Base-by-base conservation (phyloP, 35 echinoderm and acorn worm genomes). In the Acanthaster planci region DNA sequence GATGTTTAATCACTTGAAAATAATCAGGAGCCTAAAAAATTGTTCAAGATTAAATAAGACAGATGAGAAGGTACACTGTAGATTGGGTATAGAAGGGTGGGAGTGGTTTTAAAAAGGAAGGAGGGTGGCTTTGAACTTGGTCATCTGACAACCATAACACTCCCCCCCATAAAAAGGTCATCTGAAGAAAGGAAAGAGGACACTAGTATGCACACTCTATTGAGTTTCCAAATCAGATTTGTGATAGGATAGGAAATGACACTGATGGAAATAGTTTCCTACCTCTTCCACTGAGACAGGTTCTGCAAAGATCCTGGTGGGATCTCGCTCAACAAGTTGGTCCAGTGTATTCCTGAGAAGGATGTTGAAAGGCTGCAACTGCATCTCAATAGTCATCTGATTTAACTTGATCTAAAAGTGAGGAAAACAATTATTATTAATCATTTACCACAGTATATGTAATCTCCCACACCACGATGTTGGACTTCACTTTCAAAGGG, bases 261-360 rank as follows among this genome's bases (percentile, higher is more conserved):
- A 6, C 4, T 4, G 42, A 47, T 47, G 42, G 42, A 12, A 12
- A 47, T 47, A n/a, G 42, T 89, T 17, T 56, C 50, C 51, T 85
- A 97, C 95, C 95, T 97, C 95, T 37, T 97, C 88, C n/a, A 85
- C 83, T 53, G 90, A 84, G 16, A 97, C 95, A 8, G 95, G 95
- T 42, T 97, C 91, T 12, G 91, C 87, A 88, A 97, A 97, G 55
- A 97, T 97, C 59, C 80, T 88, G 17, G 81, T 23, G 1, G 88
- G 83, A 37, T 97, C 95, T 26, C 72, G 86, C 8, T 93, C 86
- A 35, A 93, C 91, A 19, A 97, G 81, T 77, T 93, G 82, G 42
- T 59, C 80, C 55, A 97, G 39, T 10, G 88, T 93, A 83, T 88
- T 80, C 80, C 68, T 78, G 8, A 97, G 82, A 10, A 93, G 80